Evolutionary conservation across 1,140 invertebrate genomes (phyloP).

Genomic region (Halyomorpha halys): DNA sequence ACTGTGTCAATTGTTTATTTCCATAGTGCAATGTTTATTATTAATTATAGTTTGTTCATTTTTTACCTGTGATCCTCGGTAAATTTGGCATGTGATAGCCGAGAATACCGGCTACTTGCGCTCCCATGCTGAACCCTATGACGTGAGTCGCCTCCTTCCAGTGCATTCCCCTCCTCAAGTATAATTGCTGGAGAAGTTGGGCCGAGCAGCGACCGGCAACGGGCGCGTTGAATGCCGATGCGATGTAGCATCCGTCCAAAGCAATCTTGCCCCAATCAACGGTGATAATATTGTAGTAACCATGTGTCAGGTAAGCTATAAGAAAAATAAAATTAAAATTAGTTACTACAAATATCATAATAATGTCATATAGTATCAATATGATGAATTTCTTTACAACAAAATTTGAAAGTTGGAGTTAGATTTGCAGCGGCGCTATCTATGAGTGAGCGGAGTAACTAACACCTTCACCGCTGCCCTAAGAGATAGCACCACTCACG

Average conservation of each 20-base stretch:
- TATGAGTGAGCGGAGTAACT: too few relatives aligned
- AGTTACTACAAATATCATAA: too few relatives aligned
- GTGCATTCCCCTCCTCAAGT: conserved; percentile 34
- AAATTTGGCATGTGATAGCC: conserved; percentile 30
- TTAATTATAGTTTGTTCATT: too few relatives aligned
- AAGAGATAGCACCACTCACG: too few relatives aligned
- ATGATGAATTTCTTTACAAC: too few relatives aligned
- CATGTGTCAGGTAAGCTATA: conserved; percentile 42
- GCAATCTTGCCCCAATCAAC: conserved; percentile 51
- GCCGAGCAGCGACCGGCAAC: conserved; percentile 43
- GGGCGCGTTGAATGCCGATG: conserved; percentile 44
- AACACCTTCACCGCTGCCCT: too few relatives aligned
- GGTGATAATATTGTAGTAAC: conserved; percentile 48
- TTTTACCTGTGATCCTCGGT: neutral
- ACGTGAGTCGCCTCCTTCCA: conserved; percentile 45
- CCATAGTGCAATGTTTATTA: too few relatives aligned
- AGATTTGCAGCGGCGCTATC: too few relatives aligned
- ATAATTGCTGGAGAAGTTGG: conserved; percentile 33
- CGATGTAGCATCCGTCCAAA: conserved; percentile 46
- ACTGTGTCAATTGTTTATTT: too few relatives aligned
- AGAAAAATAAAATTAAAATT: too few relatives aligned
- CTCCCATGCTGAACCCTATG: conserved; percentile 64
- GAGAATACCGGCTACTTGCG: conserved; percentile 57
- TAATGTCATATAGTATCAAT: too few relatives aligned
- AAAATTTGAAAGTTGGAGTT: too few relatives aligned